phyloP scores from a whole-genome alignment of 2,797 vertebrate species.

The Thalassophryne amazonica region DNA sequence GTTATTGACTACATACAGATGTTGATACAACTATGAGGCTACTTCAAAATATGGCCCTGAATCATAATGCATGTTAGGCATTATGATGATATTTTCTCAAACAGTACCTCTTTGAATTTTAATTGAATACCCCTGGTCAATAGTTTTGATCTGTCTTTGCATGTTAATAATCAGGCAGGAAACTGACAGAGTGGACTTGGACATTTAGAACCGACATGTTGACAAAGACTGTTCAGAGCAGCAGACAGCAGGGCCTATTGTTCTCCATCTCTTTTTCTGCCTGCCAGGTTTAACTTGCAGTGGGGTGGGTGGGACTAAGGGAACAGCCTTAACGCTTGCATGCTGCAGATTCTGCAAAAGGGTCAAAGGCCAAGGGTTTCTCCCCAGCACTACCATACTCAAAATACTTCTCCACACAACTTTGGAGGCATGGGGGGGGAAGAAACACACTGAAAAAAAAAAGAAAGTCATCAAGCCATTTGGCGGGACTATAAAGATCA shows the following conservation, averaged over 20 bases:
- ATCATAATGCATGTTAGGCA: too few species aligned
- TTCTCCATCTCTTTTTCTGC: slow-evolving; percentile 65
- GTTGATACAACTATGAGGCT: too few species aligned
- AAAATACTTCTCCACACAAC: slow-evolving; percentile 50
- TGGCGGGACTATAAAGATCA: slow-evolving; percentile 74
- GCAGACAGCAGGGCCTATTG: slow-evolving; percentile 67
- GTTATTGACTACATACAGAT: too few species aligned
- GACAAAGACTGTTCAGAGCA: slow-evolving; percentile 59
- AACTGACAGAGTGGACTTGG: slow-evolving; percentile 40
- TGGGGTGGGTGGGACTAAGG: slow-evolving; percentile 59
- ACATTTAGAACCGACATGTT: slow-evolving; percentile 54
- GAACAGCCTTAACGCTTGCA: slow-evolving; percentile 63
- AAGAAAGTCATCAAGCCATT: slow-evolving; percentile 65
- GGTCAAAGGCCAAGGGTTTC: slow-evolving; percentile 74
- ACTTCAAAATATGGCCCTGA: too few species aligned
- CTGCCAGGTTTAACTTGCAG: slow-evolving; percentile 70
- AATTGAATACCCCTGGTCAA: too few species aligned
- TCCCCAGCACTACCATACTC: slow-evolving; percentile 57
- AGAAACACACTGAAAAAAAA: slow-evolving; percentile 49
- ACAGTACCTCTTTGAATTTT: too few species aligned
- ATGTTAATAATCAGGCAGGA: slow-evolving; percentile 51
- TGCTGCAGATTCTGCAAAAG: slow-evolving; percentile 55
- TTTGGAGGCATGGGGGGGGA: slow-evolving; percentile 29
- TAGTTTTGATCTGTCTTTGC: slow-evolving; percentile 50
- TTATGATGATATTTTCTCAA: too few species aligned